phyloP scores from a whole-genome alignment of 2,113 vertebrate species.

The Dasypus novemcinctus region DNA sequence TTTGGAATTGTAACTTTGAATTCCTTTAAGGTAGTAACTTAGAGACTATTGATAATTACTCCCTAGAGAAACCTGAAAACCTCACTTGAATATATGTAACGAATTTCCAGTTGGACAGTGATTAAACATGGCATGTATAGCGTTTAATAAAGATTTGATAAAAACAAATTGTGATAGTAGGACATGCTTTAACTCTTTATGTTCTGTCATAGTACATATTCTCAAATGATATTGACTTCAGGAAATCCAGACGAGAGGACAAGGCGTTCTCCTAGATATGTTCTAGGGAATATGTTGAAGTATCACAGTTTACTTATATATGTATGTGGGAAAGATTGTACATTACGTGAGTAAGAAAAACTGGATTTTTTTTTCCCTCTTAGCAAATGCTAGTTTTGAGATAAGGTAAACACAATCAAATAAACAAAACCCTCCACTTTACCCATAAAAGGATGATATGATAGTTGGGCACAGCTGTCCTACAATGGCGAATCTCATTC shows the following conservation, averaged over 20 bases:
- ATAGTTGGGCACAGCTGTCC: no score
- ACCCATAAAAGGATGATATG: no score
- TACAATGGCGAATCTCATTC: no score
- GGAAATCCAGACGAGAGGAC: background rate
- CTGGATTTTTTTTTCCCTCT: background rate
- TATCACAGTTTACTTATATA: background rate
- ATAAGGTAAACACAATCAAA: no score
- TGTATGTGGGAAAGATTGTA: no score
- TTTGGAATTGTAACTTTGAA: conserved; percentile 32
- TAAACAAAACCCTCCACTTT: no score
- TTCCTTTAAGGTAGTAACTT: background rate
- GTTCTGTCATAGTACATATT: background rate
- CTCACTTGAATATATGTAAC: background rate
- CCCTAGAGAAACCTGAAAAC: background rate
- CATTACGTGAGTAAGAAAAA: background rate
- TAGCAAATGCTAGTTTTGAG: background rate
- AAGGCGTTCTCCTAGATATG: background rate
- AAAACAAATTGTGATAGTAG: background rate
- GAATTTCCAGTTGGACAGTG: background rate
- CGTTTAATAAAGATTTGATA: background rate
- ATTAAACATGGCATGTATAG: background rate
- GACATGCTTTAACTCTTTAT: background rate
- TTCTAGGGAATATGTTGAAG: background rate
- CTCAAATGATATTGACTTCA: background rate
- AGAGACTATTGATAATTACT: background rate